These are phyloP conservation scores for Harpalus rubripes DNA, from an alignment of 2,888 invertebrate genomes.

Conservation along the genomic window DNA sequence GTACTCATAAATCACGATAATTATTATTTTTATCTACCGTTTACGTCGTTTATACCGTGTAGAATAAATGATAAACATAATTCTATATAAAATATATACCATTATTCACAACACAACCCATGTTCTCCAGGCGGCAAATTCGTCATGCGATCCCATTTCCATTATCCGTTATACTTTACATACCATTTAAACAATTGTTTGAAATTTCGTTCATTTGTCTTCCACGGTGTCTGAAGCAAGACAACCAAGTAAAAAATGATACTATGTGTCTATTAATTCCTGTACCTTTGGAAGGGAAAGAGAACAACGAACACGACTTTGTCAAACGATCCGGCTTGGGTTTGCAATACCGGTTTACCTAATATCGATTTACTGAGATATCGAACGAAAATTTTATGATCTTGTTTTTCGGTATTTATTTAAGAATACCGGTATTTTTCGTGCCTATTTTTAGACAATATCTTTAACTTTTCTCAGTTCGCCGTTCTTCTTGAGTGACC, in stretches of 20 bases:
- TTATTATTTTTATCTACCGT: conserved; percentile 53
- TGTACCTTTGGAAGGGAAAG: conserved; percentile 15
- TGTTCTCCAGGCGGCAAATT: conserved; percentile 15
- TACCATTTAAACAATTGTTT: conserved; percentile 54
- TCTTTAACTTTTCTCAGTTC: too few species aligned
- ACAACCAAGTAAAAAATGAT: conserved; percentile 51
- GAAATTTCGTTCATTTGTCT: conserved; percentile 44
- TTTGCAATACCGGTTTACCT: too few species aligned
- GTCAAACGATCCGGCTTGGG: conserved; percentile 40
- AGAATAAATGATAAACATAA: conserved; percentile 49
- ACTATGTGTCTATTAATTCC: conserved; percentile 58
- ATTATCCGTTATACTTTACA: conserved; percentile 20
- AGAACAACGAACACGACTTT: conserved; percentile 62
- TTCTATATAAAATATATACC: conserved; percentile 37
- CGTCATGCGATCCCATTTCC: conserved; percentile 40
- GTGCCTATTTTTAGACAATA: too few species aligned
- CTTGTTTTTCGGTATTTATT: too few species aligned
- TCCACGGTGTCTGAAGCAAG: conserved; percentile 27
- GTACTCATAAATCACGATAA: conserved; percentile 39
- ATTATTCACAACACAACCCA: conserved; percentile 33
- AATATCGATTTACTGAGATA: too few species aligned
- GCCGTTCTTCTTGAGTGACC: too few species aligned
- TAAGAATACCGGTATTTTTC: too few species aligned
- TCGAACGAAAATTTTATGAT: too few species aligned
- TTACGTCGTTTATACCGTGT: conserved; percentile 42